Conservation (phyloP, 2,888 invertebrate genomes). For the Balanococcus diminutus region DNA sequence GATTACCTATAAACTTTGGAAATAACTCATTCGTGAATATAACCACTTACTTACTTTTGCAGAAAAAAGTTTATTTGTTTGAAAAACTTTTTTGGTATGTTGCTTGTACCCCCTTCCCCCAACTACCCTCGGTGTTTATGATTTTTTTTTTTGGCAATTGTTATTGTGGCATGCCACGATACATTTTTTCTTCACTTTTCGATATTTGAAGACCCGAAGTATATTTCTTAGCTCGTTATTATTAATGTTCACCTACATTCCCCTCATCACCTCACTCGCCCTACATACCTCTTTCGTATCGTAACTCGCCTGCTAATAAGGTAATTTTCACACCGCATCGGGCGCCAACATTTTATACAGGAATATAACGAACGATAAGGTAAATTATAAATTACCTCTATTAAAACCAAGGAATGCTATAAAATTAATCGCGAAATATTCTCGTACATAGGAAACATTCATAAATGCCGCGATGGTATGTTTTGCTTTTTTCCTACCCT, state of each 20-base stretch:
- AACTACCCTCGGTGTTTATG: too few species aligned
- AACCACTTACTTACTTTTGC: too few species aligned
- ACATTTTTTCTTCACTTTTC: neutral
- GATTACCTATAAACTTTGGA: too few species aligned
- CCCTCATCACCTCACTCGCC: neutral
- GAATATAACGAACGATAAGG: constrained; percentile 23
- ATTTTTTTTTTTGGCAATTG: too few species aligned
- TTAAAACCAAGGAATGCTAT: constrained; percentile 16
- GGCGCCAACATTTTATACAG: neutral
- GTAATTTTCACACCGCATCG: neutral
- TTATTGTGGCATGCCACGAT: too few species aligned
- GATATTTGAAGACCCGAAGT: neutral
- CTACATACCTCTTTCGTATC: neutral
- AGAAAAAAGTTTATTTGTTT: too few species aligned
- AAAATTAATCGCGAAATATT: constrained; percentile 17
- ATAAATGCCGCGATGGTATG: neutral
- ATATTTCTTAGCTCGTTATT: neutral
- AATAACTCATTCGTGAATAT: too few species aligned
- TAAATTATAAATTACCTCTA: constrained; percentile 17
- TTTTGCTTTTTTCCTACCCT: neutral
- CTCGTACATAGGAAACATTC: neutral
- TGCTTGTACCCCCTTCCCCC: too few species aligned
- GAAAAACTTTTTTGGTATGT: too few species aligned
- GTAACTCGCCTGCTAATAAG: neutral
- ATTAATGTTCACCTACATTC: neutral